Base-by-base conservation (phyloP, 2,888 invertebrate species). In the Chromoteleia sp. region DNA sequence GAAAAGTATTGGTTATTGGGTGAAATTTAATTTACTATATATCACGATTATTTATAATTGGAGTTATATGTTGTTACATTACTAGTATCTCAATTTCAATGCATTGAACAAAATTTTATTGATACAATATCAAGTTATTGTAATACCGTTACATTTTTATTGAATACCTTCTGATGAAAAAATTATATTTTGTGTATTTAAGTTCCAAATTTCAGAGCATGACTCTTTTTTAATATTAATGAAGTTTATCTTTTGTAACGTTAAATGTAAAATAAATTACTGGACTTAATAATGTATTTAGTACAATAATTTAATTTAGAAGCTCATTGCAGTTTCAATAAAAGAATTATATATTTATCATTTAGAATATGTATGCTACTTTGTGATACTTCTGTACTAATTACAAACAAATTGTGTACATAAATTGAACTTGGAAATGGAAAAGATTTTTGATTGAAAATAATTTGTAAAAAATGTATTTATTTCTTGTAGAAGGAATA, bases 371-470 rank as follows among this genome's bases (percentile, higher is more conserved):
- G 19, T 39, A 25, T 39, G 8, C 29, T 52, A 25, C 25, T 54
- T 68, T 70, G 36, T 70, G 68, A 56, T 56, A 70, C 17, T 56
- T 56, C 45, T 68, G 43, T 68, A 68, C 39, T 10, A 45, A 21
- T 52, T 68, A 41, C 17, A 19, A 15, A 30, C n/a, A 15, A 39
- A 52, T 39, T 48, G 10, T 68, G 67, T 56, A 58, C 0, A 68
- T 68, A 67, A 25, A 19, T 54, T 54, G 2, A 30, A 43, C 17
- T 43, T 43, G 43, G 3, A 54, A 43, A 43, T 43, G 15, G n/a
- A 36, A 36, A 43, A 65, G n/a, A 33, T 33, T 56, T 56, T 45
- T 5, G 45, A 58, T 19, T 33, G 30, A 67, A n/a, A 43, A 67
- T 65, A 7, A 25, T 67, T 67, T 25, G 17, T 67, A 52, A 39